Percentiles rank a stretch among this genome's conserved stretches.
Conservation (phyloP, 2,113 vertebrate genomes). For the Eulemur rufifrons region DNA sequence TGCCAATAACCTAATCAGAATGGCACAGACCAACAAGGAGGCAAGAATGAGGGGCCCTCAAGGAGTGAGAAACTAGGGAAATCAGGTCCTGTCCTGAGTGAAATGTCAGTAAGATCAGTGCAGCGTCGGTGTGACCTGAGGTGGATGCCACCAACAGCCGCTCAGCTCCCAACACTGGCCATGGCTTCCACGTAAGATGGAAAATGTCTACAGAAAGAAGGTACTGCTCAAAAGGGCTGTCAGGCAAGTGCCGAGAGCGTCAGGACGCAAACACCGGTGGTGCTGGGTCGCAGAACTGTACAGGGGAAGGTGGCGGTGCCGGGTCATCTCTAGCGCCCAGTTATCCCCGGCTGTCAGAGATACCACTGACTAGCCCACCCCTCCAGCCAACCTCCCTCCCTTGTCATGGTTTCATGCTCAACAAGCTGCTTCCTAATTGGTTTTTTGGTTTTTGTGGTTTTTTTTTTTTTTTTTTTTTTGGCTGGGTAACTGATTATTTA, state of each 20-base stretch:
- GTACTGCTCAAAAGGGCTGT: neutral
- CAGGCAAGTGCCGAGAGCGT: neutral
- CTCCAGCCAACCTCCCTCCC: neutral
- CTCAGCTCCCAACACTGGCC: neutral
- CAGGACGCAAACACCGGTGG: neutral
- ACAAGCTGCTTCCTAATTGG: neutral
- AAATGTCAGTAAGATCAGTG: neutral
- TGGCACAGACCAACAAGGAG: neutral
- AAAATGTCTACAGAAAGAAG: neutral
- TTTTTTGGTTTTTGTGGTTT: too few relatives aligned
- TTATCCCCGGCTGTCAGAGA: neutral
- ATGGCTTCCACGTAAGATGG: neutral
- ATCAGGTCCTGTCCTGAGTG: neutral
- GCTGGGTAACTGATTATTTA: too few relatives aligned
- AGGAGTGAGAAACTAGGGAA: neutral
- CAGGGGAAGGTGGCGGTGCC: neutral
- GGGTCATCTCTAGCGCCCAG: too few relatives aligned
- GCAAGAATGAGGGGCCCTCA: neutral
- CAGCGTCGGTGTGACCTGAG: neutral
- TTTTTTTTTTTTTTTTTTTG: too few relatives aligned
- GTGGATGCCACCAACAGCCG: neutral
- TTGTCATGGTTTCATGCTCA: neutral
- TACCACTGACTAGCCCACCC: neutral
- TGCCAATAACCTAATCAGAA: neutral
- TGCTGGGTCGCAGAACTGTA: neutral